Percentiles rank a stretch among this genome's conserved stretches.
Evolutionary conservation across 2,888 invertebrate species (phyloP).

Genomic region (Ferdinandea cuprea): DNA sequence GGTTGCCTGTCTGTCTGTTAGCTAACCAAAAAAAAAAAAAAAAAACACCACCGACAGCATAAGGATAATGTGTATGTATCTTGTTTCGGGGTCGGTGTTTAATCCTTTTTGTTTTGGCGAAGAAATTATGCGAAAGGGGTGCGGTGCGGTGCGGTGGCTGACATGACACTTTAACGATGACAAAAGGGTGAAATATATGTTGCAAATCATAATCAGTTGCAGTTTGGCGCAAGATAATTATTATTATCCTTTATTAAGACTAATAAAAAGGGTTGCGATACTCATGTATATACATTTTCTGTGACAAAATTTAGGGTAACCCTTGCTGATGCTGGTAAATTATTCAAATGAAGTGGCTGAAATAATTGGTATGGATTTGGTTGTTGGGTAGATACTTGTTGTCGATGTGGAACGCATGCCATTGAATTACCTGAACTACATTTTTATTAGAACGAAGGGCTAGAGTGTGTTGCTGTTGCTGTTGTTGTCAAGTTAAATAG

Average conservation of each 20-base stretch:
- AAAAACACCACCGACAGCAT: not conserved
- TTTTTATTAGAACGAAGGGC: not conserved
- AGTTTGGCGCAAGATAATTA: slow-evolving; percentile 19
- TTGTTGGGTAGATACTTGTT: not conserved
- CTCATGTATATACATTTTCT: not conserved
- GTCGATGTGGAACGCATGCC: not conserved
- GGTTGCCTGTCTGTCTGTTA: no score
- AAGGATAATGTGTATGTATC: slow-evolving; percentile 14
- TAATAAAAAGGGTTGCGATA: slow-evolving; percentile 2
- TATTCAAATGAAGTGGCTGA: slow-evolving; percentile 7
- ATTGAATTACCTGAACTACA: not conserved
- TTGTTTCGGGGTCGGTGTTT: slow-evolving; percentile 23
- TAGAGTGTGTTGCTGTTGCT: no score
- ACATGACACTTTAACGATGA: slow-evolving; percentile 39
- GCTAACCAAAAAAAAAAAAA: not conserved
- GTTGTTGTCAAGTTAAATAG: no score
- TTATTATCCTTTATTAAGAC: slow-evolving; percentile 2
- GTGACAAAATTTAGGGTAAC: not conserved
- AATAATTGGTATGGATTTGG: not conserved
- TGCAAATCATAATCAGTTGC: slow-evolving; percentile 45
- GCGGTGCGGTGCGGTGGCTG: slow-evolving; percentile 9
- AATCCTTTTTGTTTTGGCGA: slow-evolving; percentile 24
- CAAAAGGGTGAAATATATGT: slow-evolving; percentile 22
- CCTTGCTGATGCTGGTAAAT: no score
- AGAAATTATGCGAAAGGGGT: not conserved